A percentile compares a stretch with the other conserved stretches of the same genome.
Conservation (phyloP, 2,797 vertebrate genomes). For the Anguilla obscura region DNA sequence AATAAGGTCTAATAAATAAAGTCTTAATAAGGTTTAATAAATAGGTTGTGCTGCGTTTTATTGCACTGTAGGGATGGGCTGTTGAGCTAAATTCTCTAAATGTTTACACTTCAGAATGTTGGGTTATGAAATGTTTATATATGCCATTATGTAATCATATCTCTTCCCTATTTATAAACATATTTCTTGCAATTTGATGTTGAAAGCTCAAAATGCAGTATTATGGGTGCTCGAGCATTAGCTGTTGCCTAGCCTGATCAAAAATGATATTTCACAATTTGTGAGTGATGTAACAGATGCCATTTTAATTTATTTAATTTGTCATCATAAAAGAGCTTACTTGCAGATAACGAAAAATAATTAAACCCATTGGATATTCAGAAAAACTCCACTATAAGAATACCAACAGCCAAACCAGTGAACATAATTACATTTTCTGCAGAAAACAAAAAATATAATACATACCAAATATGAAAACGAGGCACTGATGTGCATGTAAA, state of each 20-base stretch:
- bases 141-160: neutral
- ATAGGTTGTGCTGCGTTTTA: neutral
- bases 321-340: neutral
- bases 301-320: neutral
- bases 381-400: neutral
- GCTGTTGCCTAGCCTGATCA: neutral
- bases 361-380: neutral
- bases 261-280: neutral
- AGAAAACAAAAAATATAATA: neutral
- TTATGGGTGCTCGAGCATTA: neutral
- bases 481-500: neutral
- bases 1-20: neutral
- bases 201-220: neutral
- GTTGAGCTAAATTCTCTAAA: no score
- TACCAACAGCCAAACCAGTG: neutral
- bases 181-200: neutral
- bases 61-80: no score
- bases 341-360: neutral
- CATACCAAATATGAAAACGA: neutral
- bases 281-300: neutral
- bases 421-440: neutral
- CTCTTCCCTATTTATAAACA: neutral
- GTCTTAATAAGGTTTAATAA: neutral
- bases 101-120: no score
- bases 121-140: no score